Base-by-base conservation (phyloP, 2,888 invertebrate species). In the Galeopsomyia nigrocyanea region DNA sequence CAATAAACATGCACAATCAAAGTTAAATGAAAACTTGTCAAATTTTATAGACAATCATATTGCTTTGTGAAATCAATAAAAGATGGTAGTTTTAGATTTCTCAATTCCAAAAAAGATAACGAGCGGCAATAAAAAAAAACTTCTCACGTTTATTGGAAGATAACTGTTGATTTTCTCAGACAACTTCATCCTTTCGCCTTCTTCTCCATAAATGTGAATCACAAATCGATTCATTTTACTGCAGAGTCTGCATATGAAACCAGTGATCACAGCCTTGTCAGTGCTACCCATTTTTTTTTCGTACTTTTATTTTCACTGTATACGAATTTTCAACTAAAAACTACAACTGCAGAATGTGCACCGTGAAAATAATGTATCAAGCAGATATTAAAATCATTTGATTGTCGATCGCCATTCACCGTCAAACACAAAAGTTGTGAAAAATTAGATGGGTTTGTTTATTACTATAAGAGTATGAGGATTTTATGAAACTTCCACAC, bases 171-270 rank as follows among this genome's bases (percentile, higher is more conserved):
- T 93, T 90, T 95, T 94, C 81, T 93, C 92, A 47, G 94, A 91
- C 77, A 95, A 89, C 81, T 90, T 90, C 83, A 94, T 88, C 81
- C 92, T 91, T 83, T 91, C 90, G 64, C 94, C 95, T 88, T 92
- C 93, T 80, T 92, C 92, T 53, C 94, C 93, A 84, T 94, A 95
- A 79, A 95, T 92, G 85, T 95, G 95, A 79, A 95, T 91, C 68
- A 95, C 95, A 81, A 91, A 92, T 83, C 92, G 90, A 87, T 94
- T 94, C 91, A 94, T 93, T 89, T 94, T 94, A 47, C 94, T 94
- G 86, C 95, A 95, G 75, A 95, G 89, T 82, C 95, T 91, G 87
- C 95, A 95, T 82, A 95, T 91, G 88, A 94, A 95, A 78, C 95
- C 95, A 65, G 94, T 93, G 82, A 94, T 90, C 79, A 93, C 90